Evolutionary conservation across 35 echinoderm and acorn worm species (phyloP).

Genomic region (Holothuria glaberrima): DNA sequence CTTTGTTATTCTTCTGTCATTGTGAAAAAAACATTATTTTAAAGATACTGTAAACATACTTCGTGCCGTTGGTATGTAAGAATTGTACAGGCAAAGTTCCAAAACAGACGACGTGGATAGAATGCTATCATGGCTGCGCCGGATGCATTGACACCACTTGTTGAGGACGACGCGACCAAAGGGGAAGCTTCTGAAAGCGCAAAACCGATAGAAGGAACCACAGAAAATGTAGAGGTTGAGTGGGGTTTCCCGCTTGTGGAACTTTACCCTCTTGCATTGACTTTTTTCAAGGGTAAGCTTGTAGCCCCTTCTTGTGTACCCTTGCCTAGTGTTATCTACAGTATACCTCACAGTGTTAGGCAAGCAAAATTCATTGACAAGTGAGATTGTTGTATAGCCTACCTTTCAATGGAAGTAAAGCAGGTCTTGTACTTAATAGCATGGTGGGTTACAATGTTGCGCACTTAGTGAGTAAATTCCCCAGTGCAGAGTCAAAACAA

Average conservation of each 20-base stretch:
- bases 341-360: too few relatives aligned
- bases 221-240: constrained; percentile 53
- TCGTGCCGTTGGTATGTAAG: background rate
- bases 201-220: background rate
- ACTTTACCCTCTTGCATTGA: constrained; percentile 79
- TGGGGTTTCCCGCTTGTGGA: constrained; percentile 84
- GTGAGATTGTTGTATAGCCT: too few relatives aligned
- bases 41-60: background rate
- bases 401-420: too few relatives aligned
- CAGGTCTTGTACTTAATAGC: too few relatives aligned
- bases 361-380: too few relatives aligned
- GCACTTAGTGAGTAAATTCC: too few relatives aligned
- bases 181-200: constrained; percentile 2
- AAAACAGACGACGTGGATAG: constrained; percentile 72
- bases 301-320: too few relatives aligned
- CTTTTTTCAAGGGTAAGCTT: constrained; percentile 92
- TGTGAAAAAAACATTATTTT: too few relatives aligned
- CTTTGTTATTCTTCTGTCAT: background rate
- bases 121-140: constrained; percentile 76
- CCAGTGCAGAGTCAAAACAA: too few relatives aligned
- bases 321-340: too few relatives aligned
- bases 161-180: constrained; percentile 66
- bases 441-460: too few relatives aligned
- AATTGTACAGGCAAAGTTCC: background rate
- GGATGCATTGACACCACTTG: constrained; percentile 77